Evolutionary conservation across 92 coral and sea anemone genomes (phyloP).

Genomic region (Umimayanthus chanpuru): DNA sequence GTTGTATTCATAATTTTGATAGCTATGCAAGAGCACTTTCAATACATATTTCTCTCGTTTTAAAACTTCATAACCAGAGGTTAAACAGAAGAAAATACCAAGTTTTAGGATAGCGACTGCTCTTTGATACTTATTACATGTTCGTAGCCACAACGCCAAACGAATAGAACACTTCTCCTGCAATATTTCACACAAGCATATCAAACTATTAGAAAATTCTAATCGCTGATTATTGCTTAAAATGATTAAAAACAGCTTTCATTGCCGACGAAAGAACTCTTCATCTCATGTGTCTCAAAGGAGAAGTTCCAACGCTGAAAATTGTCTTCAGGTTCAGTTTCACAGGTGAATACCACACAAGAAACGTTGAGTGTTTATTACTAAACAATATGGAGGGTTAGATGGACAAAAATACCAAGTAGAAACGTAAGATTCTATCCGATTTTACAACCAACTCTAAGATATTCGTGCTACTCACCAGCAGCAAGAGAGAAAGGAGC

Average conservation of each 20-base stretch:
- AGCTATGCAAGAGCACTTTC: no score
- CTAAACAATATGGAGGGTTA: neutral
- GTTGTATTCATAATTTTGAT: neutral
- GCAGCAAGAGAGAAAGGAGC: slow-evolving; percentile 62
- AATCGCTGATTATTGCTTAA: neutral
- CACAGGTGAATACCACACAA: neutral
- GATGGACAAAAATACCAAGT: slow-evolving; percentile 5
- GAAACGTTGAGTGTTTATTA: neutral
- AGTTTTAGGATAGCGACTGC: neutral
- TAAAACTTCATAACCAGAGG: neutral
- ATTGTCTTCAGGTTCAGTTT: neutral
- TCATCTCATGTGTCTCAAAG: neutral
- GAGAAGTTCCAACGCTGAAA: neutral
- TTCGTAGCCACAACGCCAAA: neutral
- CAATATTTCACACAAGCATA: neutral
- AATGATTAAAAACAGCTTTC: no score
- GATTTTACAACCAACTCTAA: slow-evolving; percentile 39
- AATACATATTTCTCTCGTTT: neutral
- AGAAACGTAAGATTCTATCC: slow-evolving; percentile 40
- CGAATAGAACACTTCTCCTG: neutral
- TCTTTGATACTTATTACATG: neutral
- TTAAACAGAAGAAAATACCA: neutral
- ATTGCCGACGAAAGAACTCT: neutral
- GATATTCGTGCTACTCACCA: slow-evolving; percentile 58
- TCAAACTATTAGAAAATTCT: neutral